Evolutionary conservation across 2,797 vertebrate genomes (phyloP).

Genomic region (Microtus obscurus): DNA sequence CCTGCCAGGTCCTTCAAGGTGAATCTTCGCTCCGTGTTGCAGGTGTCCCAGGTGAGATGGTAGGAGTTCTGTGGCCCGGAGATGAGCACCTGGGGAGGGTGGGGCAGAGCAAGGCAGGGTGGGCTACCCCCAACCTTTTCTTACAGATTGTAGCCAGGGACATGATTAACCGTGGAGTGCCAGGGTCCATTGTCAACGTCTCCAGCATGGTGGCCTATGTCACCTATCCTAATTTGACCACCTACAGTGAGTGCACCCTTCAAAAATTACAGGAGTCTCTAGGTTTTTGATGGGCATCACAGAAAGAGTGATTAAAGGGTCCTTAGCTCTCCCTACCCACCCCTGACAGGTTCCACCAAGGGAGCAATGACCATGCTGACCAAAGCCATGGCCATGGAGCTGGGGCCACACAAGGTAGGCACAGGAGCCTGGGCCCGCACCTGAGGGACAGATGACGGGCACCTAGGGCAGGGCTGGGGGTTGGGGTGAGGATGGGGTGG

Average conservation of each 20-base stretch:
- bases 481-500: neutral
- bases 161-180: conserved; percentile 90
- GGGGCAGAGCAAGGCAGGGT: accelerated
- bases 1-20: conserved; percentile 90
- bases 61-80: accelerated
- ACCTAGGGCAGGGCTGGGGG: neutral
- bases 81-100: accelerated
- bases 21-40: conserved; percentile 93
- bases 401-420: conserved; percentile 93
- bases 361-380: conserved; percentile 95
- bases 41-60: conserved; percentile 93
- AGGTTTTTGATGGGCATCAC: neutral
- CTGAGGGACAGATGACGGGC: neutral
- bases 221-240: conserved; percentile 88
- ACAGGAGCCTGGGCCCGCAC: neutral
- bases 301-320: neutral
- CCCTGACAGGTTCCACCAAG: conserved; percentile 92
- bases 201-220: conserved; percentile 93
- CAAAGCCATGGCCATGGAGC: conserved; percentile 94
- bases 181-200: conserved; percentile 94
- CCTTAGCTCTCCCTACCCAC: neutral
- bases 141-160: conserved; percentile 91
- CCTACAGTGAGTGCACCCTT: conserved; percentile 91
- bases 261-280: neutral
- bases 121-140: neutral